phyloP scores from a whole-genome alignment of 2,113 vertebrate species.

The Lophotis ruficrista region DNA sequence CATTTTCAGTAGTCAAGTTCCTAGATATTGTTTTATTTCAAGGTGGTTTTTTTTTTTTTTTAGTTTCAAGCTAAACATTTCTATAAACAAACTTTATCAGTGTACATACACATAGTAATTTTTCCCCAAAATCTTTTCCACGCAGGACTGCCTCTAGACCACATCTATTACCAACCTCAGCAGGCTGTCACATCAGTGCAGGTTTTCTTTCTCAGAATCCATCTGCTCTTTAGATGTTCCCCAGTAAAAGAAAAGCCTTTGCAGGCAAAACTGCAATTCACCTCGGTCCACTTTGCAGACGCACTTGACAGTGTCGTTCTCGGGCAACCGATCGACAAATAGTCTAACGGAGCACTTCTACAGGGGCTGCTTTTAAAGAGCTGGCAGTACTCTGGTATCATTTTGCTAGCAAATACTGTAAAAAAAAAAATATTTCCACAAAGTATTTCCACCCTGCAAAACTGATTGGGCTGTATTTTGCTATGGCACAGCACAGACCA shows the following conservation, averaged over 20 bases:
- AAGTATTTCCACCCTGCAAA: slow-evolving; percentile 12
- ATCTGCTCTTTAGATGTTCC: background rate
- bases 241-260: background rate
- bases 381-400: background rate
- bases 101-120: background rate
- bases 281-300: background rate
- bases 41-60: background rate
- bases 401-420: background rate
- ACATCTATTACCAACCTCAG: background rate
- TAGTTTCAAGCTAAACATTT: background rate
- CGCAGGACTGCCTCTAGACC: background rate
- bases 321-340: background rate
- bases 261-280: background rate
- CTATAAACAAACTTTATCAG: background rate
- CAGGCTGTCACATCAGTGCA: background rate
- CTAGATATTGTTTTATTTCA: background rate
- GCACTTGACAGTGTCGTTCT: background rate
- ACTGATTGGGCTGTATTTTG: background rate
- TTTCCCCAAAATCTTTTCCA: background rate
- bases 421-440: background rate
- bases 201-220: background rate
- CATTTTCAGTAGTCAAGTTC: background rate
- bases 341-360: background rate
- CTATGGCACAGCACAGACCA: background rate
- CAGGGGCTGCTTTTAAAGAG: background rate